phyloP scores from a whole-genome alignment of 2,797 vertebrate genomes.

The Staurois parvus region DNA sequence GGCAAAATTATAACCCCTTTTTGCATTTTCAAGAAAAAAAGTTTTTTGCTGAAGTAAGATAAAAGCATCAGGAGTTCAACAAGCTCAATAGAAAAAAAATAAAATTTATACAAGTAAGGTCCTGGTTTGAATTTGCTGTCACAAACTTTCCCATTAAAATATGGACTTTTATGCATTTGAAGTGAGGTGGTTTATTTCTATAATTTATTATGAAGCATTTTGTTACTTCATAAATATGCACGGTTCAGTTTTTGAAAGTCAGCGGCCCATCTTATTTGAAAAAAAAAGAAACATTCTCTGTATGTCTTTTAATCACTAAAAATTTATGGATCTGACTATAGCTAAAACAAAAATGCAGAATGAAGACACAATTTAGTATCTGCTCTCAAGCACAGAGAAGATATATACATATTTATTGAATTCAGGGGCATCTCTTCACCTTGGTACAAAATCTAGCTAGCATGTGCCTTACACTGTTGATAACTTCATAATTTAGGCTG shows the following conservation, averaged over 20 bases:
- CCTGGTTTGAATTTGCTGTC: not conserved
- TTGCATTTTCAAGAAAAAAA: too few relatives aligned
- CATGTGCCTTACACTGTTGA: too few relatives aligned
- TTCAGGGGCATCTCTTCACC: not conserved
- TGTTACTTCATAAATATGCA: not conserved
- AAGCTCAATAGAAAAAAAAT: not conserved
- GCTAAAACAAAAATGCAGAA: not conserved
- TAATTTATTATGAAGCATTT: not conserved
- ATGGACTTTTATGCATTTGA: not conserved
- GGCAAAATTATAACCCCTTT: not conserved
- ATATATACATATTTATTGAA: not conserved
- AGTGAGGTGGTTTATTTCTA: not conserved
- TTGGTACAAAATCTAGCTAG: not conserved
- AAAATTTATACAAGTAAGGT: not conserved
- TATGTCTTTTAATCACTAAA: not conserved
- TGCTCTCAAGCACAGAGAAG: not conserved
- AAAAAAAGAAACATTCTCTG: too few relatives aligned
- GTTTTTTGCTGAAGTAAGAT: not conserved
- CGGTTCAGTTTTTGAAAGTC: not conserved
- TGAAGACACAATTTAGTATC: not conserved
- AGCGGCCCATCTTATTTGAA: not conserved
- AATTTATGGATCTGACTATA: not conserved
- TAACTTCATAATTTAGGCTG: not conserved
- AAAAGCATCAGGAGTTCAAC: not conserved
- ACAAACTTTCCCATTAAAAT: not conserved